Evolutionary conservation across 2,113 vertebrate species (phyloP).

Genomic region (Tragelaphus imberbis): DNA sequence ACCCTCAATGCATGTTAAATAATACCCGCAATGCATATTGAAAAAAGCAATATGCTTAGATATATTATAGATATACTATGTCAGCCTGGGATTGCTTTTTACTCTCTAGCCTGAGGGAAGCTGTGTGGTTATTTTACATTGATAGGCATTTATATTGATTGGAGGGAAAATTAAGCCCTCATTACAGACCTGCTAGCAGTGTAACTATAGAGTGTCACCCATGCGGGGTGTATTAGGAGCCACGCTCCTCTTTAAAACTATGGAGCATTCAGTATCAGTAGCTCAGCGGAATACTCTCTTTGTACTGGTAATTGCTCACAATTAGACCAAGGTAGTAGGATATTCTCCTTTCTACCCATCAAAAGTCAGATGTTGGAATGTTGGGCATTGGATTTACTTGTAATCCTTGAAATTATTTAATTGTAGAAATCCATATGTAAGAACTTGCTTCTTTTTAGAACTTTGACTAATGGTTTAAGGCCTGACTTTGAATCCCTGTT

Average conservation of each 20-base stretch:
- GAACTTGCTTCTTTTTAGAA: constrained; percentile 2
- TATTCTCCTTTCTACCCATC: constrained; percentile 10
- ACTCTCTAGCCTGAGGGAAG: neutral
- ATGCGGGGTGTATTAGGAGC: neutral
- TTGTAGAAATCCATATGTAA: neutral
- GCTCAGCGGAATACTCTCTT: constrained; percentile 8
- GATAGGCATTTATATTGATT: constrained; percentile 60
- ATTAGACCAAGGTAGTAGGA: constrained; percentile 31
- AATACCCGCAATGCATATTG: constrained; percentile 13
- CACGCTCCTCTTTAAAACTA: constrained; percentile 14
- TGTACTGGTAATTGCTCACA: constrained; percentile 48
- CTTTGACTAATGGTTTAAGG: neutral
- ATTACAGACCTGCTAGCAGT: constrained; percentile 29
- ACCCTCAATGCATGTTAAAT: constrained; percentile 49
- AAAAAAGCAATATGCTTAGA: neutral
- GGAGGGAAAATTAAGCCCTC: constrained; percentile 28
- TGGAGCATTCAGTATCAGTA: neutral
- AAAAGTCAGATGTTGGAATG: neutral
- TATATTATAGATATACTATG: constrained; percentile 29
- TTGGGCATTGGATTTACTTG: neutral
- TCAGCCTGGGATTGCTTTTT: constrained; percentile 29
- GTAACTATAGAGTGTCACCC: constrained; percentile 47
- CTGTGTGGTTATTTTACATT: constrained; percentile 34
- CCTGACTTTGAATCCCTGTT: neutral
- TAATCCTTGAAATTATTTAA: neutral